phyloP scores from a whole-genome alignment of 2,113 vertebrate species.

The Pionites leucogaster region DNA sequence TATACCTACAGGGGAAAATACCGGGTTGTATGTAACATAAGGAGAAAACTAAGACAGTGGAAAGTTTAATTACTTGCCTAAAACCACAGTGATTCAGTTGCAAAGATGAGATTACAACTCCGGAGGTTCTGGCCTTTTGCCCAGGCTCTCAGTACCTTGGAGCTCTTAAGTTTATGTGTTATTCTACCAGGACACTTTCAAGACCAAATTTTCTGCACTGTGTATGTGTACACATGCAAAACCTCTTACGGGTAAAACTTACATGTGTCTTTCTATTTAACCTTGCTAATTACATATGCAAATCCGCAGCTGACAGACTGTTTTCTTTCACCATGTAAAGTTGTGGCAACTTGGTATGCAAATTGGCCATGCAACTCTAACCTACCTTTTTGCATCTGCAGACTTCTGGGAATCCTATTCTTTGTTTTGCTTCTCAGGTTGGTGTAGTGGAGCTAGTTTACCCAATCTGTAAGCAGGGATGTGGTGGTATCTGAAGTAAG shows the following conservation, averaged over 20 bases:
- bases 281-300: not conserved
- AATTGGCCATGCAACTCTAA: not conserved
- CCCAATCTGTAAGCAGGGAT: not conserved
- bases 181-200: not conserved
- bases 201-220: not conserved
- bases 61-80: conserved; percentile 55
- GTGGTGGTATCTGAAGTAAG: not conserved
- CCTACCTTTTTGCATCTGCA: not conserved
- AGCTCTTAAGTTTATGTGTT: not conserved
- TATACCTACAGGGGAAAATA: not conserved
- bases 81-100: conserved; percentile 50
- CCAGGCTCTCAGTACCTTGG: not conserved
- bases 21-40: not conserved
- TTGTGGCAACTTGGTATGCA: not conserved
- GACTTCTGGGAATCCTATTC: not conserved
- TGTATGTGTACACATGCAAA: not conserved
- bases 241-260: not conserved
- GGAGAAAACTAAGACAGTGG: conserved; percentile 44
- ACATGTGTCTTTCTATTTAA: not conserved
- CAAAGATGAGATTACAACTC: conserved; percentile 30
- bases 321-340: not conserved
- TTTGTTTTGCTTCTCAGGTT: not conserved
- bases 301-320: not conserved
- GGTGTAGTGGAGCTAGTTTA: not conserved
- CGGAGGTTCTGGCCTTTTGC: conserved; percentile 29